Conservation (phyloP, 2,888 invertebrate genomes). For the Tribolium freemani region DNA sequence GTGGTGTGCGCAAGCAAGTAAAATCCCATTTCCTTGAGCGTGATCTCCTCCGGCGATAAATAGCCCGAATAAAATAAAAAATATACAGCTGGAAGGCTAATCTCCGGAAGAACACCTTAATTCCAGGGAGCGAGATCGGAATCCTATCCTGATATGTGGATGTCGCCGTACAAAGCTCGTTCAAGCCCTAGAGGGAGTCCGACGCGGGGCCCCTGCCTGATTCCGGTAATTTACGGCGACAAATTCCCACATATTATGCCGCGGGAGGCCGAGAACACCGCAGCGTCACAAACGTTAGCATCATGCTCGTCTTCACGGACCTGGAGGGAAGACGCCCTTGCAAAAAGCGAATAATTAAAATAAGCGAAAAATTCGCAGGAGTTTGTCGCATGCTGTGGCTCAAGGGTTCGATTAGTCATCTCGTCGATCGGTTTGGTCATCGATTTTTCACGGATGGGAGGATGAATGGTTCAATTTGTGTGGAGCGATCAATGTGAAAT, state of each 20-base stretch:
- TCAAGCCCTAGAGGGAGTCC: constrained; percentile 50
- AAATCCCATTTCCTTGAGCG: constrained; percentile 44
- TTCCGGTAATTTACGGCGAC: constrained; percentile 66
- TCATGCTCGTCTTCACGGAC: constrained; percentile 27
- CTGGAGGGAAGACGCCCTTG: constrained; percentile 1
- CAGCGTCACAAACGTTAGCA: constrained; percentile 44
- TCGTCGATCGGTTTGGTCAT: constrained; percentile 25
- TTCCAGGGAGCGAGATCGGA: constrained; percentile 58
- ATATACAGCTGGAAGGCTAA: constrained; percentile 62
- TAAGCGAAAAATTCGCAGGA: not conserved
- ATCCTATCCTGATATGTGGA: constrained; percentile 65
- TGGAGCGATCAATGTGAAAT: constrained; percentile 60
- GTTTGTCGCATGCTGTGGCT: not conserved
- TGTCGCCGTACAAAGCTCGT: constrained; percentile 57
- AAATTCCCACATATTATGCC: constrained; percentile 66
- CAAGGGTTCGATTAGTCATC: not conserved
- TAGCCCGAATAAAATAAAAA: constrained; percentile 61
- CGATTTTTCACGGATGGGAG: constrained; percentile 31
- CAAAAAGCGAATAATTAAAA: not conserved
- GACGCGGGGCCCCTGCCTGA: constrained; percentile 55
- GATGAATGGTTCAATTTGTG: constrained; percentile 48
- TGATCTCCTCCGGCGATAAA: constrained; percentile 55
- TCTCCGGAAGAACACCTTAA: constrained; percentile 66
- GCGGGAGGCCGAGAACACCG: constrained; percentile 51
- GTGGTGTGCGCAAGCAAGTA: constrained; percentile 38